Base-by-base conservation (phyloP, 2,113 vertebrate genomes). In the Myotis lucifugus region DNA sequence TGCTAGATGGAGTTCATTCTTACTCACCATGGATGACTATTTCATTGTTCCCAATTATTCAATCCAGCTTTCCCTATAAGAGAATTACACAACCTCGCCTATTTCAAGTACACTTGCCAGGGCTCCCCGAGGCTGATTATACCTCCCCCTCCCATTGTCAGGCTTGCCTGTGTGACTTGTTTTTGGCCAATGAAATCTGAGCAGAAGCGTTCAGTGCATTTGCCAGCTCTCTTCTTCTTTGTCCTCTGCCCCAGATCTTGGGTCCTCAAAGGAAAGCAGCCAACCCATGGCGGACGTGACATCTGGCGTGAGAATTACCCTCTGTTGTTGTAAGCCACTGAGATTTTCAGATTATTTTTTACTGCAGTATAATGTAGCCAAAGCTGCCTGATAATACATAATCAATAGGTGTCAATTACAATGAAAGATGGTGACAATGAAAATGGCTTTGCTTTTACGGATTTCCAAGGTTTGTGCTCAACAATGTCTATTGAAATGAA, bases 401-500 rank as follows among this genome's bases (percentile, higher is more conserved):
- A 90, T 92, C 70, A 84, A 67, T 84, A 70, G 70, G 29, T 85
- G 8, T 76, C 59, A 70, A 67, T 94, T 92, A 76, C 70, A 95
- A 8, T 79, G 40, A 85, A 91, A 95, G 48, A 86, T 18, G 77
- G 23, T 87, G 48, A 61, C 32, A 56, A 78, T 82, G 81, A 86
- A 96, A 94, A 83, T 73, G 50, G 46, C 18, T 94, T 56, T 81
- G 42, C 67, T 93, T 94, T 92, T 86, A 88, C 5, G 79, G 37
- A 88, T 81, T 96, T 94, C 59, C 34, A 92, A 72, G 50, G 32
- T 56, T 93, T 93, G 17, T 48, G 90, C 48, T 94, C 82, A 88
- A 67, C 21, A 93, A 29, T 79, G 1, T 81, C 94, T 67, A 82
- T 78, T 74, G 46, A 15, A 84, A 52, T 86, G 21, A 95, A 95